A percentile compares a stretch with the other conserved stretches of the same genome.
Evolutionary conservation across 1,140 invertebrate species (phyloP).

Genomic region (Wiebesia pumilae): DNA sequence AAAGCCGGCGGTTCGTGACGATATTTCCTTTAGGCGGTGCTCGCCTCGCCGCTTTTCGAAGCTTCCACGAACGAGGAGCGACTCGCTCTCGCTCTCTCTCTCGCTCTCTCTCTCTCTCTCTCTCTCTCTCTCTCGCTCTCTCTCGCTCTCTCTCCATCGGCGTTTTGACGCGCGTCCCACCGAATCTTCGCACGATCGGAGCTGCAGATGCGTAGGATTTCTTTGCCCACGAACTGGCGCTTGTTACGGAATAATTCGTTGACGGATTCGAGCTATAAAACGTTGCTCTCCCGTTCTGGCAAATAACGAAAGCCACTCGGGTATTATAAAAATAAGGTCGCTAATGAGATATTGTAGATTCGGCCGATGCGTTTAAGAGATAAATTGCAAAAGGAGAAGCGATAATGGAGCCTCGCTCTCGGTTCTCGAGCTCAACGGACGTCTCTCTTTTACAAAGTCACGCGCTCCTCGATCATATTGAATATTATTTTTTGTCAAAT

Average conservation of each 20-base stretch:
- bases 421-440: not conserved
- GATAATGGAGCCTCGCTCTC: not conserved
- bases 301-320: not conserved
- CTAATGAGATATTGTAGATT: slow-evolving; percentile 15
- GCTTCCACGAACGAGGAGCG: not conserved
- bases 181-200: not conserved
- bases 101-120: not conserved
- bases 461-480: not conserved
- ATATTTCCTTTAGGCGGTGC: not conserved
- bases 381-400: not conserved
- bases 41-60: not conserved
- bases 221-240: not conserved
- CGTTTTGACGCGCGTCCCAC: too few species aligned
- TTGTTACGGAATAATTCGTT: slow-evolving; percentile 3
- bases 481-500: not conserved
- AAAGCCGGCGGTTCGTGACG: slow-evolving; percentile 14
- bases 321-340: not conserved
- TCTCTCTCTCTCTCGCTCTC: not conserved
- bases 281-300: not conserved
- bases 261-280: not conserved
- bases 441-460: not conserved
- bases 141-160: not conserved
- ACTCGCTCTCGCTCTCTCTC: not conserved
- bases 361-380: not conserved
- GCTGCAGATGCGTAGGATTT: not conserved